Base-by-base conservation (phyloP, 2,797 vertebrate species). In the Carcharodon carcharias region DNA sequence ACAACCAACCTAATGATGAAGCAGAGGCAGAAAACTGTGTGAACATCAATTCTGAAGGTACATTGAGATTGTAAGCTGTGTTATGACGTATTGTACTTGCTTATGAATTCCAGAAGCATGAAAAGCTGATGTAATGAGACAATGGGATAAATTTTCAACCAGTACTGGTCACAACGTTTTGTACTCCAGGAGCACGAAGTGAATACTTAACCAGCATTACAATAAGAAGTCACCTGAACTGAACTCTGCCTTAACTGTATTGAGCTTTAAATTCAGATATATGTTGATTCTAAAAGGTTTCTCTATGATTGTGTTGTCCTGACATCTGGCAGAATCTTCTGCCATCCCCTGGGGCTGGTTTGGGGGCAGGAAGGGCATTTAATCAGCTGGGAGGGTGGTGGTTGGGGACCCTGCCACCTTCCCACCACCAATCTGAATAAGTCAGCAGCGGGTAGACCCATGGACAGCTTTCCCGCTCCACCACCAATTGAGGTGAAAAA, bases 1-100 rank as follows among this genome's bases (percentile, higher is more conserved):
- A 18, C 0, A 28, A 54, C 31, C 45, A 73, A 18, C 45, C 45
- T 95, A 16, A 95, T 18, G 71, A 77, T 77, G 28, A 73, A n/a
- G 18, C 56, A 54, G 67, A 95, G 69, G n/a, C 4, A 2, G 94
- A 58, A 77, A 95, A 95, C 71, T 95, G 94, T n/a, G 94, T 56
- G 50, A 71, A 6, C 94, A 58, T 77, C 73, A 71, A 73, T 95
- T 95, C 31, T 58, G 28, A 95, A 73, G 94, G 94, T 95, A 95
- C 50, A 21, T 73, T 95, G 23, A 45, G 67, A 18, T 58, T 58
- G 31, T 58, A 56, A 54, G 56, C 69, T 95, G 4, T 56, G 12
- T 95, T 73, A 18, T 4, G 12, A 50, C n/a, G 21, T 45, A 7
- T 71, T 8, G n/a, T 67, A 26, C 23, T 9, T 77, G 45, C 65